Evolutionary conservation across 1,140 invertebrate species (phyloP).

Genomic region (Conus ventricosus): DNA sequence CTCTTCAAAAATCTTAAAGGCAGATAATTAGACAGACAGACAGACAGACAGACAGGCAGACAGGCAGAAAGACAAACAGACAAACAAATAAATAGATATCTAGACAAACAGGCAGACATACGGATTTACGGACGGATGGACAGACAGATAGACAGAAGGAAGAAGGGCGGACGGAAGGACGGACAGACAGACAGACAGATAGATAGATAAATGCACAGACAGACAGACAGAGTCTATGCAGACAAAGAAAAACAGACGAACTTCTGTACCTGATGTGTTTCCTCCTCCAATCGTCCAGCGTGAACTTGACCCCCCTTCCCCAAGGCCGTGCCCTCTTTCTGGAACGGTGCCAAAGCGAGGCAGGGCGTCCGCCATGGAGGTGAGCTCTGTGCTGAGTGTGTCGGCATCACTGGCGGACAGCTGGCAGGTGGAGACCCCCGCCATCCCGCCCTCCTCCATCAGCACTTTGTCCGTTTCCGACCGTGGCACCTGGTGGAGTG

Average conservation of each 20-base stretch:
- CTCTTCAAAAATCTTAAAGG: no score
- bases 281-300: constrained; percentile 65
- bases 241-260: background rate
- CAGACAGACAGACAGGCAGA: no score
- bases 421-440: constrained; percentile 66
- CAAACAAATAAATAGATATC: no score
- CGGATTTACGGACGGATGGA: no score
- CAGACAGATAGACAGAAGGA: no score
- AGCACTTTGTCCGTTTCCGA: constrained; percentile 69
- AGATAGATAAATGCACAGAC: no score
- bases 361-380: constrained; percentile 67
- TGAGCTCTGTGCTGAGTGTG: constrained; percentile 66
- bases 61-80: no score
- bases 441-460: constrained; percentile 72
- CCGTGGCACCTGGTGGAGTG: constrained; percentile 55
- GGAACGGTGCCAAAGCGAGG: constrained; percentile 70
- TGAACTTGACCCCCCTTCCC: constrained; percentile 64
- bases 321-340: constrained; percentile 66
- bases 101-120: no score
- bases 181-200: no score
- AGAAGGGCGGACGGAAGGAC: no score
- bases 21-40: no score
- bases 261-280: constrained; percentile 65
- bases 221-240: no score
- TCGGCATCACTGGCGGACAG: constrained; percentile 73